Evolutionary conservation across 2,797 vertebrate species (phyloP).

Genomic region (Schizopygopsis pylzovi): DNA sequence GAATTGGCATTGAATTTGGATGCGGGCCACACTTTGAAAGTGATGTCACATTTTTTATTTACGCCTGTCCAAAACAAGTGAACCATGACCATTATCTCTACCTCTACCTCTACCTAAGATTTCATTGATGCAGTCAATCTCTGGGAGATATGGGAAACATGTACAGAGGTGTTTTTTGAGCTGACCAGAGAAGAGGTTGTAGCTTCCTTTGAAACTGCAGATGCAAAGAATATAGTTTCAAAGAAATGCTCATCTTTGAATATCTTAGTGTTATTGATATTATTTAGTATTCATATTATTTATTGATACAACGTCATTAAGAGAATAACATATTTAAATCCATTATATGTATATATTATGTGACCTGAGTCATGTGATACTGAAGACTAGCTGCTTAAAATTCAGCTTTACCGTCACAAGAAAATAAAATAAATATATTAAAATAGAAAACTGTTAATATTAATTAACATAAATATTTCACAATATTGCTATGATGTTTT

Average conservation of each 20-base stretch:
- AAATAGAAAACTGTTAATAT: no score
- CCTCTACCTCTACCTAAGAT: not conserved
- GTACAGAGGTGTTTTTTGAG: not conserved
- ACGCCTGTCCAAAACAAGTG: slow-evolving; percentile 41
- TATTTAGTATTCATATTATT: not conserved
- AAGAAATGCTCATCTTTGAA: not conserved
- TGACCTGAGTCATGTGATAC: no score
- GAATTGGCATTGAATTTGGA: slow-evolving; percentile 55
- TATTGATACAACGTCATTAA: no score
- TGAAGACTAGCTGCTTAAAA: no score
- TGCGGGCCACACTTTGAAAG: slow-evolving; percentile 39
- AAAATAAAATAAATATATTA: no score
- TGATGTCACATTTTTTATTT: slow-evolving; percentile 54
- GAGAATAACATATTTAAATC: no score
- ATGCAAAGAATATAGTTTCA: not conserved
- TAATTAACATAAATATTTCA: no score
- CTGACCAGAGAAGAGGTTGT: not conserved
- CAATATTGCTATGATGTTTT: no score
- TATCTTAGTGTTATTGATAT: not conserved
- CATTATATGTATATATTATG: no score
- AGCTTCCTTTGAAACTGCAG: slow-evolving; percentile 4
- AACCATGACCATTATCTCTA: slow-evolving; percentile 33
- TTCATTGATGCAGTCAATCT: slow-evolving; percentile 40
- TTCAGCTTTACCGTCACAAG: no score
- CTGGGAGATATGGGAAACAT: not conserved